A percentile compares a stretch with the other conserved stretches of the same genome.
These are phyloP conservation scores for Chaetorhynchus papuensis DNA, from an alignment of 2,113 vertebrate species.

Conservation along the genomic window DNA sequence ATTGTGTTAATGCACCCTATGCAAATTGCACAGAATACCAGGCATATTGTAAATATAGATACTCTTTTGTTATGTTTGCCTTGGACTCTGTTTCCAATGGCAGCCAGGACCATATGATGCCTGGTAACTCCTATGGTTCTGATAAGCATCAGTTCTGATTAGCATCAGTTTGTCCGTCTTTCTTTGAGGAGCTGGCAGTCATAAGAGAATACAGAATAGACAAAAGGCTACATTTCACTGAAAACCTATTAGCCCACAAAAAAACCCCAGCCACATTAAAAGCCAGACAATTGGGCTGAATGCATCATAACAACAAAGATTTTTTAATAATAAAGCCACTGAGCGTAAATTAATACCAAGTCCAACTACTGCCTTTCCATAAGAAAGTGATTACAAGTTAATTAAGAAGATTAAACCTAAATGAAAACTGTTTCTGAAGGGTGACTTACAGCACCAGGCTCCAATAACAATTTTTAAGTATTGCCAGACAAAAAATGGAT, in stretches of 20 bases:
- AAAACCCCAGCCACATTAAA: neutral
- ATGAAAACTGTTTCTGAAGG: conserved; percentile 17
- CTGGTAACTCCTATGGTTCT: neutral
- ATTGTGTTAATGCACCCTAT: neutral
- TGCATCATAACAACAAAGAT: neutral
- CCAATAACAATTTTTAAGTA: neutral
- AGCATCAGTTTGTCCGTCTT: neutral
- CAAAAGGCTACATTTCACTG: neutral
- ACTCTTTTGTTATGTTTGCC: neutral
- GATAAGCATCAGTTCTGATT: neutral
- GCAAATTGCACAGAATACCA: neutral
- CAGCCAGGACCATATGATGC: neutral
- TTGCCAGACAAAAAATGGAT: neutral
- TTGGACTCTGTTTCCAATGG: neutral
- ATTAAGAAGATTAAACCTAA: conserved; percentile 27
- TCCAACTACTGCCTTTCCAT: neutral
- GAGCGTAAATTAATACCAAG: neutral
- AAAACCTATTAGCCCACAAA: neutral
- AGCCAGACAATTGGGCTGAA: neutral
- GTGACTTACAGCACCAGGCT: neutral
- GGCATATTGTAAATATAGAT: neutral
- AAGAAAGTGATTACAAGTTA: conserved; percentile 27
- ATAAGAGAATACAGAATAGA: neutral
- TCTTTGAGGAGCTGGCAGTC: neutral
- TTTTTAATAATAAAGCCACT: conserved; percentile 1